Percentiles rank a stretch among this genome's conserved stretches.
phyloP scores from a whole-genome alignment of 2,113 vertebrate species.

The Dasyornis broadbenti region DNA sequence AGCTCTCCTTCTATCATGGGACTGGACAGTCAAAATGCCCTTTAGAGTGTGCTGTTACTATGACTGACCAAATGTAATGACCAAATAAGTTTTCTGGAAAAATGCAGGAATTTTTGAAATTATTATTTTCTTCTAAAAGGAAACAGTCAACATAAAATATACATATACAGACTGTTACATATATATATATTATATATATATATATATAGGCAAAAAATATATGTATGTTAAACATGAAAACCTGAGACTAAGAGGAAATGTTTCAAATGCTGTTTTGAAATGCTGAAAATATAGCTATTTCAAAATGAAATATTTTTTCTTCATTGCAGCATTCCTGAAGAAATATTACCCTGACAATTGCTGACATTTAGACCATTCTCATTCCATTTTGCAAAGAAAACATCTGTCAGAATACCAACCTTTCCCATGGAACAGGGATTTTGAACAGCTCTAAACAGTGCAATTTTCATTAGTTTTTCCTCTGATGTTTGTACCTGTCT shows the following conservation, averaged over 20 bases:
- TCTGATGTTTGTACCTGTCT: not conserved
- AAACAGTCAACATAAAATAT: not conserved
- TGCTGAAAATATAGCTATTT: not conserved
- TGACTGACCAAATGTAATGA: not conserved
- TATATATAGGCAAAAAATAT: not conserved
- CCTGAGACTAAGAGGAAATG: not conserved
- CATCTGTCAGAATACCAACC: not conserved
- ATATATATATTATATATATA: not conserved
- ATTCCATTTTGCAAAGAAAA: not conserved
- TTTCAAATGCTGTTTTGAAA: not conserved
- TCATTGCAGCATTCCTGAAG: not conserved
- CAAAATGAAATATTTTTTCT: not conserved
- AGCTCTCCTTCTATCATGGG: not conserved
- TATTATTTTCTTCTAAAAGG: not conserved
- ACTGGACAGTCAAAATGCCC: not conserved
- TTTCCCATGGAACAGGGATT: not conserved
- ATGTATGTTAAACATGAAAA: not conserved
- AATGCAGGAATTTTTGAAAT: not conserved
- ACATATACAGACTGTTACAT: accelerated
- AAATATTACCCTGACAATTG: not conserved
- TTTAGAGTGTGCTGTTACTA: not conserved
- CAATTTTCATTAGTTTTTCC: not conserved
- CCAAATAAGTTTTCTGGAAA: not conserved
- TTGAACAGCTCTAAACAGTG: not conserved
- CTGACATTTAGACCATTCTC: not conserved